Evolutionary conservation across 2,113 vertebrate species (phyloP), one percentile per base, ranked within the genome.

Genomic region (Piaya cayana): DNA sequence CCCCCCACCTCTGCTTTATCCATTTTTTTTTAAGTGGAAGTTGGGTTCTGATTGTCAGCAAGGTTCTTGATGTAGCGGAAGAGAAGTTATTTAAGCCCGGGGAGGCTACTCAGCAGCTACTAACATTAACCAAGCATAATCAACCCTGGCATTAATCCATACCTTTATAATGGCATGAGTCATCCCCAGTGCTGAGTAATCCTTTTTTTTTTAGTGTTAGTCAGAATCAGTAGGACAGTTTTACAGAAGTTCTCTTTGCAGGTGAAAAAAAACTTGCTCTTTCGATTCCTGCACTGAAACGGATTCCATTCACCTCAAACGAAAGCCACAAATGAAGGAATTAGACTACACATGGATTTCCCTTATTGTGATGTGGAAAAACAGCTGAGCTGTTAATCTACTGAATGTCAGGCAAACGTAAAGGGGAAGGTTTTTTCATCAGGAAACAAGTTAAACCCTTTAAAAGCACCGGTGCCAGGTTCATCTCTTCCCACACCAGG

Each of bases 171-270:
- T 6, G 17, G 81, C 79, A 69, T 86, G 69, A 97, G 60, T 94
- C 96, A 96, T 36, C 21, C 26, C 63, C 11, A 25, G n/a, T 79
- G 92, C 88, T 82, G 68, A 96, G 55, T 71, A 96, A 91, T 64
- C 36, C 6, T 30, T 88, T 15, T 30, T 88, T 83, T 69, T 80
- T 34, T 7, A 37, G 6, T 30, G 63, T 59, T 93, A 86, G 79
- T 50, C 76, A 68, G 81, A 93, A 90, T 36, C 13, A 50, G 72
- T 25, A 77, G 55, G 52, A 50, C n/a, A 86, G 43, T 91, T 96
- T 89, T 60, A 56, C 60, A 89, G 42, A 68, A 67, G 50, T 70
- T 90, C 60, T 67, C 47, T 26, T n/a, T 22, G 29, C 37, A 67
- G 37, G 39, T 43, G n/a, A n/a, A 81, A 20, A 30, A 39, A 77